phyloP scores from a whole-genome alignment of 2,113 vertebrate species.

The Sclerurus mexicanus region DNA sequence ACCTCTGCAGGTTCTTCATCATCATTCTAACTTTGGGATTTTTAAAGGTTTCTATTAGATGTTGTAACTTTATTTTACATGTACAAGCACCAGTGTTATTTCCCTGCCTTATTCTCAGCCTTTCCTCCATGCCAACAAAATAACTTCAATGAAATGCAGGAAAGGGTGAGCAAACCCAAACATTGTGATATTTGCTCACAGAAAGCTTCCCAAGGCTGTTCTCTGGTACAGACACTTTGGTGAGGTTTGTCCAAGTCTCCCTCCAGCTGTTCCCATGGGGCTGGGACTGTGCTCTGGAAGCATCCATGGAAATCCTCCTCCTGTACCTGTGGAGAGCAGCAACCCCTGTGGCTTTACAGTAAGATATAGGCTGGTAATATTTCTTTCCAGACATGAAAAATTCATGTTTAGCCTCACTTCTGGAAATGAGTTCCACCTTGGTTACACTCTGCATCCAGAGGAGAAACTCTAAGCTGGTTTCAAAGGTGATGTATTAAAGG shows the following conservation, averaged over 20 bases:
- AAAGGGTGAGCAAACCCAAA: background rate
- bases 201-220: background rate
- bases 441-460: background rate
- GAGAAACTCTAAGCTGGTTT: background rate
- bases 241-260: background rate
- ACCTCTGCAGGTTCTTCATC: background rate
- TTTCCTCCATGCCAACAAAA: background rate
- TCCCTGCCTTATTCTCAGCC: background rate
- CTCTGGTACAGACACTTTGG: background rate
- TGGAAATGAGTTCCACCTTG: background rate
- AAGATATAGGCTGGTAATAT: background rate
- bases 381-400: background rate
- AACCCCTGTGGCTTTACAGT: background rate
- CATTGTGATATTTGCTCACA: fast-evolving
- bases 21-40: background rate
- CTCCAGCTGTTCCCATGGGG: background rate
- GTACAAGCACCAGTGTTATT: background rate
- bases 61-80: fast-evolving
- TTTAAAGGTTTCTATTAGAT: background rate
- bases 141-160: fast-evolving
- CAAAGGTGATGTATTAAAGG: background rate
- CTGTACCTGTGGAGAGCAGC: background rate
- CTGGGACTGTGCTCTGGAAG: background rate
- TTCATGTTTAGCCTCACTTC: background rate
- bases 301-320: fast-evolving